These are phyloP conservation scores for Notoglanidium macrostoma DNA, from an alignment of 2,797 vertebrate genomes.

Conservation along the genomic window DNA sequence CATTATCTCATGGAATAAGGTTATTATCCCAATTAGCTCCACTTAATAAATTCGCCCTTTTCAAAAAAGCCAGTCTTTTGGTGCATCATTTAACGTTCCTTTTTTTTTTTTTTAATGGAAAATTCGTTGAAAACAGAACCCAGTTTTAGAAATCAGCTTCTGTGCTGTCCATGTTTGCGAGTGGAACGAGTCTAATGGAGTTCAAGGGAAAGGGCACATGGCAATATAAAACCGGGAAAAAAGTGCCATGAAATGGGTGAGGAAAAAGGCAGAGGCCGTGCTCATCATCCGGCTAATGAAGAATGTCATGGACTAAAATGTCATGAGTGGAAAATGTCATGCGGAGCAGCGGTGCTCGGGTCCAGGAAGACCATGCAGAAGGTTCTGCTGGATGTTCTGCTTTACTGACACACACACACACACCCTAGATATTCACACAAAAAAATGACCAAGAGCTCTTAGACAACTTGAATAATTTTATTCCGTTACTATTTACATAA, in stretches of 20 bases:
- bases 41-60: not conserved
- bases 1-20: not conserved
- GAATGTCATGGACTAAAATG: conserved; percentile 27
- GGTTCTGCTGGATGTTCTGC: not conserved
- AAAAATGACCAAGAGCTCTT: not conserved
- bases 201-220: conserved; percentile 34
- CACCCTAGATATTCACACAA: not conserved
- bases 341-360: not conserved
- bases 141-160: not conserved
- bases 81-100: not conserved
- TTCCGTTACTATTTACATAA: conserved; percentile 54
- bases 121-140: not conserved
- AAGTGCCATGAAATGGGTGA: conserved; percentile 23
- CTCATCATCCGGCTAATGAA: conserved; percentile 40
- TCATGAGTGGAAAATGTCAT: conserved; percentile 33
- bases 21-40: not conserved
- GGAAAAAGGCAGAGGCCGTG: conserved; percentile 16
- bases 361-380: not conserved
- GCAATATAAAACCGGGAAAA: not conserved
- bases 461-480: conserved; percentile 20
- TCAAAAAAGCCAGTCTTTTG: not conserved
- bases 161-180: not conserved
- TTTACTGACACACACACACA: not conserved
- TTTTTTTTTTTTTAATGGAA: not conserved
- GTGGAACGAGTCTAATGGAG: conserved; percentile 1